Percentiles rank a stretch among this genome's conserved stretches.
These are phyloP conservation scores for Hirundichthys speculiger DNA, from an alignment of 2,113 vertebrate genomes.

Conservation along the genomic window DNA sequence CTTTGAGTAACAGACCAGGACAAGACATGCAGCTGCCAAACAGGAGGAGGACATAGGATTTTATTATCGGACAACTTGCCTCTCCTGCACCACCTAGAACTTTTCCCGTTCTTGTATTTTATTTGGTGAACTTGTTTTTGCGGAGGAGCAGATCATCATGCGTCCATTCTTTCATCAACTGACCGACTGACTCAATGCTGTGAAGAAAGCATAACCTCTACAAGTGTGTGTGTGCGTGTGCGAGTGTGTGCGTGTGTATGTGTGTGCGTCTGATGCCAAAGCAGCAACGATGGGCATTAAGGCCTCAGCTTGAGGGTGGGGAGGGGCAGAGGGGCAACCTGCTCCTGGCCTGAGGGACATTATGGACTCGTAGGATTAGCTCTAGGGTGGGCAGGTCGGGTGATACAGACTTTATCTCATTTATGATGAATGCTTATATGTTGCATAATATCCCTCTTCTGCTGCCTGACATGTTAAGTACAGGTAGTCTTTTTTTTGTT, in stretches of 20 bases:
- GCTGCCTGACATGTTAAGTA: constrained; percentile 22
- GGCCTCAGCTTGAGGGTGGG: constrained; percentile 25
- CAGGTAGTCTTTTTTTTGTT: constrained; percentile 14
- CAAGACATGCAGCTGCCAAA: constrained; percentile 61
- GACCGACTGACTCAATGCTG: constrained; percentile 69
- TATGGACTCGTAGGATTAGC: constrained; percentile 9
- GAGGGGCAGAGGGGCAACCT: constrained; percentile 5
- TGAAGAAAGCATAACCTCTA: constrained; percentile 67
- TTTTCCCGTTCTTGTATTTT: constrained; percentile 24
- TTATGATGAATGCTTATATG: constrained; percentile 31
- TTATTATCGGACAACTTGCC: constrained; percentile 5
- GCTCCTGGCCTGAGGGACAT: constrained; percentile 26
- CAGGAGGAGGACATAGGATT: constrained; percentile 28
- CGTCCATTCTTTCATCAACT: constrained; percentile 41
- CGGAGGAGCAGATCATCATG: constrained; percentile 22
- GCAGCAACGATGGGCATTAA: constrained; percentile 72
- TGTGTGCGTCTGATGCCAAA: constrained; percentile 51
- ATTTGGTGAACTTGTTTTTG: constrained; percentile 7
- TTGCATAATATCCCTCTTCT: constrained; percentile 45
- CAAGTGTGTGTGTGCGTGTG: constrained; percentile 40
- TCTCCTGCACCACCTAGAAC: constrained; percentile 11
- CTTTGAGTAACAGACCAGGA: constrained; percentile 25
- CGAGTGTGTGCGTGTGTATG: constrained; percentile 26
- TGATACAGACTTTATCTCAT: constrained; percentile 45
- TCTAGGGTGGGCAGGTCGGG: constrained; percentile 14